Base-by-base conservation (phyloP, 2,113 vertebrate species). In the Chionodraco myersi region DNA sequence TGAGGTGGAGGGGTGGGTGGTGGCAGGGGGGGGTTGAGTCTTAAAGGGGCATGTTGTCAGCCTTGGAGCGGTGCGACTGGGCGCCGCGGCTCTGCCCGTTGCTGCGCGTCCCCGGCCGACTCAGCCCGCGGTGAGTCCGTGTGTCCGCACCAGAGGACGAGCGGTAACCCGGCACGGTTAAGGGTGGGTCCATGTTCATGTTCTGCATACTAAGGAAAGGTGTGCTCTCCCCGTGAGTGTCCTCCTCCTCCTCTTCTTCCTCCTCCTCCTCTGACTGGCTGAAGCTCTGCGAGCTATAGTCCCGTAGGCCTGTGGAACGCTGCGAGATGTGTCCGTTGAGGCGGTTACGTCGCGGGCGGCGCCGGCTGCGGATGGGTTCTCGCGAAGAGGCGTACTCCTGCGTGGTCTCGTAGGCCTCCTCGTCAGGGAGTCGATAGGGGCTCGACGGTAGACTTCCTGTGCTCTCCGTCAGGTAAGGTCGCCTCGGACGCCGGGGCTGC, bases 381-480 rank as follows among this genome's bases (percentile, higher is more conserved):
- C 97, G 95, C 3, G 95, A 96, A 64, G 97, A 96, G 80, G 96
- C 92, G 51, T 98, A 99, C 93, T 99, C 98, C 92, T 98, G 97
- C 0, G 97, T 99, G 2, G 97, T 99, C 94, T 99, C 98, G 1
- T 99, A 99, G 77, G 98, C 98, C 52, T 99, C 98, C 0, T 99
- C 97, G 65, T 98, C 98, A 0, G 95, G 96, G 86, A 97, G 96
- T 70, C 96, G 96, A 92, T 97, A 97, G 53, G 98, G 98, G 90
- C 98, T 99, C 89, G 98, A 97, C 5, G 97, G 97, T 69, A 99
- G 95, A 87, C 97, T 99, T 61, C 98, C 97, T 70, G 97, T 96
- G 94, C 97, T 98, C 92, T 98, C 97, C 0, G 96, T 95, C 68
- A 97, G 92, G 93, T 94, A 95, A 13, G 93, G 91, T 64, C 92